Base-by-base conservation (phyloP, 1,140 invertebrate genomes). In the Drosophila melanica region DNA sequence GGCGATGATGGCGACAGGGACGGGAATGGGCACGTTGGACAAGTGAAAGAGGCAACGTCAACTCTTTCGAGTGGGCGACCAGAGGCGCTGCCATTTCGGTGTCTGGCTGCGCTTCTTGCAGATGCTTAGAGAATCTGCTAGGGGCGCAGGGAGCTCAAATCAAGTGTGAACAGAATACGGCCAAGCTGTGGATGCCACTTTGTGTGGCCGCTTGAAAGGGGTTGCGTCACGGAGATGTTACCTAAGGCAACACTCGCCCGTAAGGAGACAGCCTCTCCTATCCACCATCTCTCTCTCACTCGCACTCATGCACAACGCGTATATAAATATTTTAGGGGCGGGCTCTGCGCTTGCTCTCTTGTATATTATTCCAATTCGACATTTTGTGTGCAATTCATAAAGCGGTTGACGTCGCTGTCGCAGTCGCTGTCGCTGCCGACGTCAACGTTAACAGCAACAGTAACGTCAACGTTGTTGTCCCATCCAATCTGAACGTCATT, bases 321-420 rank as follows among this genome's bases (percentile, higher is more conserved):
- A 71, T 35, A 79, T 73, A 59, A 69, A 81, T 79, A 80, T 81
- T 81, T 81, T 79, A 79, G 79, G 79, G 79, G 79, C 79, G 79
- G 76, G 65, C 73, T 74, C 59, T 68, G 27, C 23, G 37, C 33
- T 41, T 12, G 51, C 39, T 72, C 69, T 54, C 33, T 7, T 7
- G 53, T 18, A 60, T 64, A 66, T 60, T 81, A 87, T 90, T 90
- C 87, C 87, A 87, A 90, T 90, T 90, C 87, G 87, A 90, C 81
- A 90, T 89, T 90, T 90, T 90, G 84, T 87, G 78, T 77, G 86
- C 70, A 74, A 79, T 87, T 90, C 77, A 89, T 81, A 81, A 86
- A 81, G 81, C 86, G 57, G 67, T 69, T 51, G 57, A 54, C 66
- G 60, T 67, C 68, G 59, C 51, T 41, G 51, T 11, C 42, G 39